Percentiles rank a stretch among this genome's conserved stretches.
Evolutionary conservation across 2,888 invertebrate species (phyloP).

Genomic region (Lomographa bimaculata): DNA sequence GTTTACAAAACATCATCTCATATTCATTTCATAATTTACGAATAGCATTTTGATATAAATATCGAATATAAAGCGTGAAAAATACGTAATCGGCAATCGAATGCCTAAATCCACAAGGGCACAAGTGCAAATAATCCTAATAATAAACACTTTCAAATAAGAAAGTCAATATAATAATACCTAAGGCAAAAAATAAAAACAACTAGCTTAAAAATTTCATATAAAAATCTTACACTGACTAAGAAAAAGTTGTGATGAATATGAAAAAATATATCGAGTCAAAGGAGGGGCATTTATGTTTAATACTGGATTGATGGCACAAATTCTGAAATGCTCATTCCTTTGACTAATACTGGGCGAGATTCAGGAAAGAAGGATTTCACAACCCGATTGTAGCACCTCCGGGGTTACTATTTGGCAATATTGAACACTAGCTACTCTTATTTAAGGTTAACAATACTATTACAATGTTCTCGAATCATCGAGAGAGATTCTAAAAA

Average conservation of each 20-base stretch:
- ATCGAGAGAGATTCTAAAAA: constrained; percentile 17
- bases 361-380: constrained; percentile 76
- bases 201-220: constrained; percentile 76
- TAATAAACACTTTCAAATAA: constrained; percentile 76
- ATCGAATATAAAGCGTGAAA: constrained; percentile 70
- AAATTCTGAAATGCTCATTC: constrained; percentile 71
- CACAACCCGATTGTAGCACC: constrained; percentile 80
- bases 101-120: constrained; percentile 82
- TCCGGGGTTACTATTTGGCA: constrained; percentile 57
- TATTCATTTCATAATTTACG: constrained; percentile 63
- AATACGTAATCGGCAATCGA: constrained; percentile 68
- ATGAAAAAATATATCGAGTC: constrained; percentile 70
- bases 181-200: constrained; percentile 80
- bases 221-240: constrained; percentile 81
- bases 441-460: constrained; percentile 1
- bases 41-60: constrained; percentile 67
- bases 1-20: constrained; percentile 70
- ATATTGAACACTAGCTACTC: constrained; percentile 46
- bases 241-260: constrained; percentile 79
- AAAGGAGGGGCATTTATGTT: constrained; percentile 69
- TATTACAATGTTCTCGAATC: constrained; percentile 3
- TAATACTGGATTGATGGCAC: constrained; percentile 83
- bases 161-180: constrained; percentile 75
- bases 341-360: constrained; percentile 81
- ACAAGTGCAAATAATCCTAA: constrained; percentile 80